These are phyloP conservation scores for Cryptocephalus moraei DNA, from an alignment of 2,888 invertebrate species.

Conservation along the genomic window DNA sequence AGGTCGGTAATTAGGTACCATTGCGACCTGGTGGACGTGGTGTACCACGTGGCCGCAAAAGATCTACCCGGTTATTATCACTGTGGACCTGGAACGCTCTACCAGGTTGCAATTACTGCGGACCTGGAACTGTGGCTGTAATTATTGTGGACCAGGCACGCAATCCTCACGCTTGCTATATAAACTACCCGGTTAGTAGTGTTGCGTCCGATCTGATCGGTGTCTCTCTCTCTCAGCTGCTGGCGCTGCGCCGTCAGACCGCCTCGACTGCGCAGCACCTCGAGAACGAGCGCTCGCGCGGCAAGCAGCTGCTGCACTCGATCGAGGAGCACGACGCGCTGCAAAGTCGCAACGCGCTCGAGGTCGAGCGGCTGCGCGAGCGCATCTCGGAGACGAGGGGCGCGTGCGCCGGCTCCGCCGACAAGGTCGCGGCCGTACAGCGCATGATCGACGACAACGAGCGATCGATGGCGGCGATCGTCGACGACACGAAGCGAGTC, in stretches of 20 bases:
- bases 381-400: constrained; percentile 43
- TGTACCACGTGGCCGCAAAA: no score
- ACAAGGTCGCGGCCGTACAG: constrained; percentile 49
- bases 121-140: no score
- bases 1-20: no score
- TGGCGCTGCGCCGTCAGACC: constrained; percentile 41
- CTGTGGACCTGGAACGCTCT: no score
- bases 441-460: constrained; percentile 50
- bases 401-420: constrained; percentile 38
- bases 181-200: no score
- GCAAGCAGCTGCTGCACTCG: constrained; percentile 21
- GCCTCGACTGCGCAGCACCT: constrained; percentile 35
- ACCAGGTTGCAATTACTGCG: no score
- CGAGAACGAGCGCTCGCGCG: constrained; percentile 27
- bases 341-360: constrained; percentile 17
- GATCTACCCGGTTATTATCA: no score
- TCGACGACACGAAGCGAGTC: constrained; percentile 19
- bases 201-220: no score
- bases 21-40: no score
- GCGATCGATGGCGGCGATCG: constrained; percentile 13
- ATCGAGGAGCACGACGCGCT: constrained; percentile 19
- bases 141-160: no score
- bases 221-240: constrained; percentile 31
- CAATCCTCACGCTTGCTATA: no score
- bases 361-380: constrained; percentile 34